These are phyloP conservation scores for Sympetrum striolatum DNA, from an alignment of 2,888 invertebrate species.

Conservation along the genomic window DNA sequence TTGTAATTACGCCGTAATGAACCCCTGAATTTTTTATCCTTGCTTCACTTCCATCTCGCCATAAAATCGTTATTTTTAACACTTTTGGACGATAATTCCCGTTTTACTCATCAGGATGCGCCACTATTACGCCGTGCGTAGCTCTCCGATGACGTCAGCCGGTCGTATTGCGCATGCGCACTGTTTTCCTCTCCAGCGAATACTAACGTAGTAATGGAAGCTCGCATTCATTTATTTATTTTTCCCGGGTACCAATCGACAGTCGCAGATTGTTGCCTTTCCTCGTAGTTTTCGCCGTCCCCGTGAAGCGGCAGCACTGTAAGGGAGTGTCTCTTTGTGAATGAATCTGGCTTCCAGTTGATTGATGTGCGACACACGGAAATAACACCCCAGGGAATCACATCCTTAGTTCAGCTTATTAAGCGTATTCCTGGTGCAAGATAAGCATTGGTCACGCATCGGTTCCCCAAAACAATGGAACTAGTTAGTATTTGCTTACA, in stretches of 20 bases:
- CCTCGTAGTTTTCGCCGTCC: background rate
- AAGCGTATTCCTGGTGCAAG: too few species aligned
- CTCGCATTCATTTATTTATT: background rate
- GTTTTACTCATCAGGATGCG: slow-evolving; percentile 8
- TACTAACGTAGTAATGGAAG: slow-evolving; percentile 30
- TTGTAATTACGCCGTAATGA: too few species aligned
- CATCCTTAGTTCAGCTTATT: too few species aligned
- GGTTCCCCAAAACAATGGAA: too few species aligned
- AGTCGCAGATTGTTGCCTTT: background rate
- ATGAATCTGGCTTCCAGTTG: too few species aligned
- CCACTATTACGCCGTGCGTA: slow-evolving; percentile 23
- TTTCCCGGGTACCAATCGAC: background rate
- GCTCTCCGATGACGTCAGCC: background rate
- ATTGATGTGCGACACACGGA: too few species aligned
- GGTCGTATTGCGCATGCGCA: background rate
- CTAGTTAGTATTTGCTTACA: too few species aligned
- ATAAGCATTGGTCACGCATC: too few species aligned
- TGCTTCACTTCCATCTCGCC: background rate
- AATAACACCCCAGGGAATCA: too few species aligned
- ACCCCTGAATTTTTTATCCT: background rate
- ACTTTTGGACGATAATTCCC: background rate
- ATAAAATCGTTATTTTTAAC: background rate
- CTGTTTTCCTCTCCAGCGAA: background rate
- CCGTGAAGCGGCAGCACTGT: background rate
- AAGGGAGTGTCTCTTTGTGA: background rate